Base-by-base conservation (phyloP, 2,113 vertebrate species). In the Lathamus discolor region DNA sequence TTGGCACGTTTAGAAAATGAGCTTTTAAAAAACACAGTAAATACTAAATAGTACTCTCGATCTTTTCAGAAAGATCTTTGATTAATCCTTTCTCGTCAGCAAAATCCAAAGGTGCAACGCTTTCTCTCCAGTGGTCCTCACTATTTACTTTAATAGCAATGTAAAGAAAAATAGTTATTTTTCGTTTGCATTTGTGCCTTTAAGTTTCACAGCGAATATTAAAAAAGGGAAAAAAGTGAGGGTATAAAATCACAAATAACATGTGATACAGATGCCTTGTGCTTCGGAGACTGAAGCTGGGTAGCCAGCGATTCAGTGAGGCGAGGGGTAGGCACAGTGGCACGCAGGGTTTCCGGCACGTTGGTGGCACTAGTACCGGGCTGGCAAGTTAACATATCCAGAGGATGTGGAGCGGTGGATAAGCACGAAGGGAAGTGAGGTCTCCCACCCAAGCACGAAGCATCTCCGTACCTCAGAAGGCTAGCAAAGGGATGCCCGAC, bases 311-410 rank as follows among this genome's bases (percentile, higher is more conserved):
- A 10, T 27, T 22, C 15, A 4, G 37, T 6, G 52, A 39, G 39
- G 39, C 0, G 14, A 27, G 29, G 29, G 23, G 68, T 4, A 33
- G 66, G n/a, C 2, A 19, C n/a, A 9, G 19, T 63, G 63, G 44
- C 49, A 8, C 11, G 1, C 24, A 4, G 13, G 19, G 19, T 19
- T 80, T 51, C 29, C 8, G 43, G 11, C n/a, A 22, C 2, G 24
- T 49, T 9, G 17, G 11, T 48, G 51, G 24, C 67, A 17, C 39
- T 3, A 44, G 25, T 6, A 29, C 2, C 2, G 44, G 35, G 17
- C 15, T n/a, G 2, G 19, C 64, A 25, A 37, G 25, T 17, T 9
- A 16, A 0, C 3, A 0, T 16, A 41, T 52, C 24, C 31, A 3
- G 24, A 28, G 83, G 22, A 18, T 29, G 1, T 17, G 68, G 25